Conservation (phyloP, 2,888 invertebrate species). For the Anoplius nigerrimus region DNA sequence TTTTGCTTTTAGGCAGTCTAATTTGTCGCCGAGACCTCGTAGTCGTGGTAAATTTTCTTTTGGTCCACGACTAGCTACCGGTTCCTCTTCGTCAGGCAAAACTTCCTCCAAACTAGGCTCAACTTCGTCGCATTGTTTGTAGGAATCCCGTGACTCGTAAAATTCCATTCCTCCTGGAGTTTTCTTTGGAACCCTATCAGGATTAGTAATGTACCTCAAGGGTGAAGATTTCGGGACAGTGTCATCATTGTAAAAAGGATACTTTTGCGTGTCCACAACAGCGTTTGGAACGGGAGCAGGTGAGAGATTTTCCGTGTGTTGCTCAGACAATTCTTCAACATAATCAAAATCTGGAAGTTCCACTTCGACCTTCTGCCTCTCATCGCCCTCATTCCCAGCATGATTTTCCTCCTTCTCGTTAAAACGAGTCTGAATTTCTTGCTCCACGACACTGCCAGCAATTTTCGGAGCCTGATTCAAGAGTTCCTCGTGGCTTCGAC, state of each 20-base stretch:
- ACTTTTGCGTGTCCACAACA: constrained; percentile 75
- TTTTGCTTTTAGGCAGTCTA: constrained; percentile 84
- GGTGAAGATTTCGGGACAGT: constrained; percentile 78
- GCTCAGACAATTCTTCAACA: constrained; percentile 40
- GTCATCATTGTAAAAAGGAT: constrained; percentile 80
- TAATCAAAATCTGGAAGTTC: constrained; percentile 60
- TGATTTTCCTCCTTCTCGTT: constrained; percentile 68
- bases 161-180: constrained; percentile 82
- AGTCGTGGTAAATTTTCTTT: constrained; percentile 75
- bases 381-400: constrained; percentile 49
- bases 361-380: constrained; percentile 56
- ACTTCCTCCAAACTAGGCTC: constrained; percentile 64
- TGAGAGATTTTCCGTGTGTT: constrained; percentile 7
- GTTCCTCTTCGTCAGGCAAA: constrained; percentile 65
- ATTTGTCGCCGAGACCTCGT: constrained; percentile 82
- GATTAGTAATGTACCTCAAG: constrained; percentile 81
- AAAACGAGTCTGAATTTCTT: constrained; percentile 61
- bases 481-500: constrained; percentile 43
- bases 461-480: constrained; percentile 59
- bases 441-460: constrained; percentile 55
- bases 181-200: constrained; percentile 80
- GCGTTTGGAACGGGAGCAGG: constrained; percentile 17
- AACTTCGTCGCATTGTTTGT: constrained; percentile 71
- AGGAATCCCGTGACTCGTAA: constrained; percentile 79
- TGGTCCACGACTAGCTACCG: constrained; percentile 57